A percentile compares a stretch with the other conserved stretches of the same genome.
phyloP scores from a whole-genome alignment of 2,888 invertebrate genomes.

The Cristatella mucedo region DNA sequence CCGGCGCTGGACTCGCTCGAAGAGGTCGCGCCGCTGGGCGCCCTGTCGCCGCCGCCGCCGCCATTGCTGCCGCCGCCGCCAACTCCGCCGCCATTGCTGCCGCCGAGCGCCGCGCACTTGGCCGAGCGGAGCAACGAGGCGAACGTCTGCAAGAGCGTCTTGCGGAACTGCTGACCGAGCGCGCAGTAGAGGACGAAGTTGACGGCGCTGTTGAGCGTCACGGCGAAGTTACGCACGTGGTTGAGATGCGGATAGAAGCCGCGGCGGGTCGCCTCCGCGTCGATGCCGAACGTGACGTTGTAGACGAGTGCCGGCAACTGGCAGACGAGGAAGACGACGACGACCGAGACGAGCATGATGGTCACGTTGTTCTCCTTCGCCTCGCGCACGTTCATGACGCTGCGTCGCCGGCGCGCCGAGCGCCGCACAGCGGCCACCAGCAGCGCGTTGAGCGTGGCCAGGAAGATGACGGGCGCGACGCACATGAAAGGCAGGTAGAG shows the following conservation, averaged over 20 bases:
- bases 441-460: conserved; percentile 73
- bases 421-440: conserved; percentile 64
- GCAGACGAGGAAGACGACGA: conserved; percentile 80
- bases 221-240: conserved; percentile 56
- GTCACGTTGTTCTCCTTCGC: conserved; percentile 81
- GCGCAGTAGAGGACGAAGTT: conserved; percentile 96
- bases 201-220: conserved; percentile 88
- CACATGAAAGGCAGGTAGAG: conserved; percentile 85
- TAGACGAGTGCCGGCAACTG: conserved; percentile 49
- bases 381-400: conserved; percentile 63
- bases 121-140: no score
- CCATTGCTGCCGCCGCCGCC: no score
- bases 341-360: conserved; percentile 83
- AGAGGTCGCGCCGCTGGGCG: no score
- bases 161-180: conserved; percentile 81
- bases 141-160: conserved; percentile 30
- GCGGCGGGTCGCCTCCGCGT: conserved; percentile 44
- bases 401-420: conserved; percentile 74
- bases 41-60: no score
- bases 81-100: no score
- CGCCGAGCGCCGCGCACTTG: no score
- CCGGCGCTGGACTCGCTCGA: no score
- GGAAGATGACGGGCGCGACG: conserved; percentile 69
- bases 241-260: conserved; percentile 42
- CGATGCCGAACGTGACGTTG: conserved; percentile 54